Conservation (phyloP, 2,888 invertebrate species). For the Fissipunctia ypsillon region DNA sequence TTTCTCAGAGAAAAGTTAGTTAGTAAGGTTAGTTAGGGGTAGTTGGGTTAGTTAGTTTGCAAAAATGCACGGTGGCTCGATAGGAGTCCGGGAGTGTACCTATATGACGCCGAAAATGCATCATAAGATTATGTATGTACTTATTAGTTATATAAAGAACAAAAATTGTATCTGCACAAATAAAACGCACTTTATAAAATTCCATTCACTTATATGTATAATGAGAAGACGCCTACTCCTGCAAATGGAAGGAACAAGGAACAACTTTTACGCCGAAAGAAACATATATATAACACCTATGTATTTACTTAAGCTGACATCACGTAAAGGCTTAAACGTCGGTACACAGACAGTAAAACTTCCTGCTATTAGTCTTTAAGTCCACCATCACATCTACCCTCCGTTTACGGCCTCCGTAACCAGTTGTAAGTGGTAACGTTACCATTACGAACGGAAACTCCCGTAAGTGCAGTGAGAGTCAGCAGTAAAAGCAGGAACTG, state of each 20-base stretch:
- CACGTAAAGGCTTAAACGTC: neutral
- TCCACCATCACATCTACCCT: conserved; percentile 13
- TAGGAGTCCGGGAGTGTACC: no score
- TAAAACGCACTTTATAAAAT: neutral
- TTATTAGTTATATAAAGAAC: no score
- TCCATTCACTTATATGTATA: neutral
- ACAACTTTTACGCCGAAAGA: neutral
- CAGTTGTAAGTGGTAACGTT: conserved; percentile 28
- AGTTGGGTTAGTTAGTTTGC: no score
- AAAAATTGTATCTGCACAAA: neutral
- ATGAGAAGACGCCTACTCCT: neutral
- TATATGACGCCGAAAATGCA: no score
- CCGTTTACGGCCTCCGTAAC: conserved; percentile 28
- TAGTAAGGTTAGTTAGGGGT: no score
- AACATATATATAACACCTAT: neutral
- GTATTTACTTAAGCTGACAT: conserved; percentile 19
- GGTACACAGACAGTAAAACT: conserved; percentile 36
- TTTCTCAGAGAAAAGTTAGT: no score
- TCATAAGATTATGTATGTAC: no score
- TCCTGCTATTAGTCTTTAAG: conserved; percentile 35
- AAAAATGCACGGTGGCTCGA: no score
- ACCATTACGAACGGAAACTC: conserved; percentile 50
- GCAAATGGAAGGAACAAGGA: conserved; percentile 7
- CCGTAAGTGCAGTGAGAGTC: conserved; percentile 35
- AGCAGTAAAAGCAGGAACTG: conserved; percentile 35